These are phyloP conservation scores for Chionomys nivalis DNA, from an alignment of 2,113 vertebrate species.

Conservation along the genomic window DNA sequence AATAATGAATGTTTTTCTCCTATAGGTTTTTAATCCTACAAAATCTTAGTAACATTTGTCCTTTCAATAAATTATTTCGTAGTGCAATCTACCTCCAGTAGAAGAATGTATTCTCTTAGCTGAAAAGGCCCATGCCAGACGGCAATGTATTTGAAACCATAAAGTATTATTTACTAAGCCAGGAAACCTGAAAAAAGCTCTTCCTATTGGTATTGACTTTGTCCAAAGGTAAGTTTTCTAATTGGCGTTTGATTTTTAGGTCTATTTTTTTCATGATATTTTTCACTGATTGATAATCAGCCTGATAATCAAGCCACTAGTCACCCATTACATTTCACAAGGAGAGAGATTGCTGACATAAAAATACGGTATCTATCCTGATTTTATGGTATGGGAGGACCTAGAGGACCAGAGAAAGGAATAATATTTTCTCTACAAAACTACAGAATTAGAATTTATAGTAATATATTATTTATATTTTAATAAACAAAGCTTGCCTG, in stretches of 20 bases:
- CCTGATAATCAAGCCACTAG: not conserved
- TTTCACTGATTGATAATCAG: not conserved
- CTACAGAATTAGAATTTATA: not conserved
- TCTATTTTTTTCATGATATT: not conserved
- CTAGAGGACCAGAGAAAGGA: not conserved
- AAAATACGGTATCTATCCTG: not conserved
- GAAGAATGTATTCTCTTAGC: conserved; percentile 92
- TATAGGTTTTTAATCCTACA: not conserved
- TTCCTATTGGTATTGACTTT: conserved; percentile 91
- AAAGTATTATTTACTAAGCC: conserved; percentile 93
- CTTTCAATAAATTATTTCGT: conserved; percentile 74
- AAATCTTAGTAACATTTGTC: not conserved
- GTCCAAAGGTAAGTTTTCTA: conserved; percentile 91
- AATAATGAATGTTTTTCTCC: not conserved
- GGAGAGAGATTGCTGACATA: not conserved
- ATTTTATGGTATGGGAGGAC: not conserved
- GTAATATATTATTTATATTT: too few relatives aligned
- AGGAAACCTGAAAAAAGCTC: conserved; percentile 94
- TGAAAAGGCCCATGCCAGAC: conserved; percentile 82
- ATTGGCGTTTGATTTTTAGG: not conserved
- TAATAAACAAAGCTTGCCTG: too few relatives aligned
- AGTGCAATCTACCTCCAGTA: conserved; percentile 92
- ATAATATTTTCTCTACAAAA: not conserved
- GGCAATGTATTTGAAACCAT: conserved; percentile 91
- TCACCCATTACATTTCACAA: not conserved